A percentile compares a stretch with the other conserved stretches of the same genome.
Evolutionary conservation across 2,797 vertebrate genomes (phyloP).

Genomic region (Sylvilagus floridanus): DNA sequence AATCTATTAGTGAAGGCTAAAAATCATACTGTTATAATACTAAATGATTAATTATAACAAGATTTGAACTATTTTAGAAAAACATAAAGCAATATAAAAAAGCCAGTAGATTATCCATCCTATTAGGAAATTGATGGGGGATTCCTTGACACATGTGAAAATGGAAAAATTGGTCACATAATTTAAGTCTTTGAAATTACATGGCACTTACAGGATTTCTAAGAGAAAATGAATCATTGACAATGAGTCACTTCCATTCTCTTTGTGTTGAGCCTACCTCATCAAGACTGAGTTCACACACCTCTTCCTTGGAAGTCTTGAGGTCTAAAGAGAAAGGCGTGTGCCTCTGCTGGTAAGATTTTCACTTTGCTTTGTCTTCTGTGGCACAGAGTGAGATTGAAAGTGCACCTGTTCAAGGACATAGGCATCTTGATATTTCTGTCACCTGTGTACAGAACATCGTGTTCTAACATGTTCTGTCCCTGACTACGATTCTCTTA

Average conservation of each 20-base stretch:
- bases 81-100: background rate
- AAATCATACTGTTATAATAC: background rate
- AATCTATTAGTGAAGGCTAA: background rate
- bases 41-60: background rate
- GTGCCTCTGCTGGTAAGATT: background rate
- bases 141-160: conserved; percentile 8
- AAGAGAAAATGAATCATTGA: conserved; percentile 45
- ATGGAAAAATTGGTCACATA: conserved; percentile 39
- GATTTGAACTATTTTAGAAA: conserved; percentile 29
- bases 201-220: conserved; percentile 7
- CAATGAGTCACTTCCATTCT: conserved; percentile 47
- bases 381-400: background rate
- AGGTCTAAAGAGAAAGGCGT: background rate
- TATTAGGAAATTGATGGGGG: conserved; percentile 7
- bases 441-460: background rate
- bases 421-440: background rate
- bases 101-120: background rate
- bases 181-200: conserved; percentile 67
- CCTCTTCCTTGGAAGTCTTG: conserved; percentile 6
- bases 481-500: background rate
- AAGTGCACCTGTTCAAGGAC: background rate
- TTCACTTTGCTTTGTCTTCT: background rate
- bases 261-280: background rate
- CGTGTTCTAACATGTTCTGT: background rate
- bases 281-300: background rate